Base-by-base conservation (phyloP, 2,888 invertebrate species). In the Uropetala carovei region DNA sequence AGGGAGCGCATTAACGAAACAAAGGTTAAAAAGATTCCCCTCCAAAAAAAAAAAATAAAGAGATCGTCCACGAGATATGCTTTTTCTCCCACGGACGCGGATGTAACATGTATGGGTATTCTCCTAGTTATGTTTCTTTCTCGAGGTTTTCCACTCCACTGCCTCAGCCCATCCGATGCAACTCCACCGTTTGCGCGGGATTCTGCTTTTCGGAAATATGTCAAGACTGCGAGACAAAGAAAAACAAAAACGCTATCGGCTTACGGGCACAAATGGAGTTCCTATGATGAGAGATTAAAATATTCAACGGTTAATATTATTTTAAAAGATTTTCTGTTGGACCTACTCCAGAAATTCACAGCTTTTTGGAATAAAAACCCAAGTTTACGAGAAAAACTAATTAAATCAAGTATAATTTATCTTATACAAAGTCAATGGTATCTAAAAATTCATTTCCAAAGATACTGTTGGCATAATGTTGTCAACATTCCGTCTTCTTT, bases 71-170 rank as follows among this genome's bases (percentile, higher is more conserved):
- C 11, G 0, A 22, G 75, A 75, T 75, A 75, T 27, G 27, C 27
- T 27, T 75, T 75, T 75, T 75, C 75, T 75, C 75, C 22, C 75
- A 27, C 75, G 22, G 68, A 68, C 13, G 68, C 68, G 68, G 75
- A 75, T 75, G 75, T 75, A 75, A 75, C 75, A 27, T 27, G 75
- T 68, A 22, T 68, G 68, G 68, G 68, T 75, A 75, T 75, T 75
- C 27, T 27, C 22, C 75, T 75, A 9, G 9, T 14, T 75, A 18
- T 27, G 75, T 9, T 75, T 75, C 75, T 27, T 75, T 75, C 75
- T 75, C 75, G 22, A 75, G 75, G 75, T 9, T 75, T 27, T 18
- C 22, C 68, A 22, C 22, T 2, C 68, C 68, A 68, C n/a, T 2
- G 68, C n/a, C 68, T 22, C 68, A n/a, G 1, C 68, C 27, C 75